Evolutionary conservation across 2,113 vertebrate genomes (phyloP).

Genomic region (Plestiodon gilberti): DNA sequence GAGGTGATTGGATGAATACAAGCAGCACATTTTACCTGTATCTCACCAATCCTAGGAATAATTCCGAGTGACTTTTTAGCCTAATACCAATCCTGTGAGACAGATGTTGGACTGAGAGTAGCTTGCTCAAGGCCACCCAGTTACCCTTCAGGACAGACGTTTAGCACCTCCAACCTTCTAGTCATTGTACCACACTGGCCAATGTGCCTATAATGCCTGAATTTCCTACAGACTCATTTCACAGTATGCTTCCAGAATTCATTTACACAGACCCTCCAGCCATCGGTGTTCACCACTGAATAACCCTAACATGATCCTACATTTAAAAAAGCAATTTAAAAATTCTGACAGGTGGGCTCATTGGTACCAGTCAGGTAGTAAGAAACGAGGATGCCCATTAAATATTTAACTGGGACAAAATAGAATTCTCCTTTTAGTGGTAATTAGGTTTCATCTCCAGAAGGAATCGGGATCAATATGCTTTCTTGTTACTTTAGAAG

Average conservation of each 20-base stretch:
- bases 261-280: not conserved
- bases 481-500: not conserved
- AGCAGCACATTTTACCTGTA: not conserved
- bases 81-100: not conserved
- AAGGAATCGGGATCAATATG: constrained; percentile 7
- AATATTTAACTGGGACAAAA: constrained; percentile 8
- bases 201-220: not conserved
- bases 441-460: not conserved
- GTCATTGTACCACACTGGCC: too few relatives aligned
- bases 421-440: not conserved
- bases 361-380: not conserved
- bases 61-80: not conserved
- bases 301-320: not conserved
- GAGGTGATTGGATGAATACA: not conserved
- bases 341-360: not conserved
- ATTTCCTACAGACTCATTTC: not conserved
- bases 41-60: not conserved
- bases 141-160: not conserved
- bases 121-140: not conserved
- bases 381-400: not conserved
- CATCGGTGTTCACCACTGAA: not conserved
- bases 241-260: not conserved
- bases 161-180: not conserved
- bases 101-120: too few relatives aligned
- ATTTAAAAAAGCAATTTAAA: not conserved